A percentile compares a stretch with the other conserved stretches of the same genome.
phyloP scores from a whole-genome alignment of 2,113 vertebrate genomes.

The Oryzias woworae region DNA sequence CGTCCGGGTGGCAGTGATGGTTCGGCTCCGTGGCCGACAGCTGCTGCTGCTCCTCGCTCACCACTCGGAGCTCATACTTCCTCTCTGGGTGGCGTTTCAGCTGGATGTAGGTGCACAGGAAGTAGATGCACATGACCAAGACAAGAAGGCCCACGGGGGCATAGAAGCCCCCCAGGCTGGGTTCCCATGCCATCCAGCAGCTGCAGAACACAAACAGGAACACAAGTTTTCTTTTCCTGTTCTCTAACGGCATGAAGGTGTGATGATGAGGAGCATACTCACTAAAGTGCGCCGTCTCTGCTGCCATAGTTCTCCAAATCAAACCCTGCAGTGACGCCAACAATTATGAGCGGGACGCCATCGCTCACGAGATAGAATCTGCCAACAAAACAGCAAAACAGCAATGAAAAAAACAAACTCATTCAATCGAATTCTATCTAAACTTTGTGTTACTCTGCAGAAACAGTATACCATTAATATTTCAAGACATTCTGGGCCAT shows the following conservation, averaged over 20 bases:
- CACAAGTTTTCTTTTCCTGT: neutral
- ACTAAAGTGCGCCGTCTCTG: constrained; percentile 85
- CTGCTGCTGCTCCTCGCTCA: constrained; percentile 84
- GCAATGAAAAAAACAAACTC: neutral
- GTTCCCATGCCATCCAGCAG: constrained; percentile 99
- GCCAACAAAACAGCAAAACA: constrained; percentile 7
- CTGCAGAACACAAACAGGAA: constrained; percentile 66
- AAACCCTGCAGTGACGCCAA: constrained; percentile 91
- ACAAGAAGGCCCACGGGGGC: constrained; percentile 85
- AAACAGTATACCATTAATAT: too few species aligned
- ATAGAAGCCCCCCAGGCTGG: constrained; percentile 93
- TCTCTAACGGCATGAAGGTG: neutral
- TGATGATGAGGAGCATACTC: constrained; percentile 70
- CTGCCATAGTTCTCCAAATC: constrained; percentile 92
- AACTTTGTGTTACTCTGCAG: too few species aligned
- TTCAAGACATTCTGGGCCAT: too few species aligned
- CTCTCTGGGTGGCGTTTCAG: constrained; percentile 89
- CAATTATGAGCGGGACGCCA: constrained; percentile 92
- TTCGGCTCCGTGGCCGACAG: constrained; percentile 69
- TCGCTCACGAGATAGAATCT: constrained; percentile 94
- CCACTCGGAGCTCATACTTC: constrained; percentile 87
- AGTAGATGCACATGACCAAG: constrained; percentile 88
- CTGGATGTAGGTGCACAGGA: constrained; percentile 88
- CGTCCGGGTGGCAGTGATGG: constrained; percentile 70
- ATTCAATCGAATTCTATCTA: too few species aligned